Percentiles rank a stretch among this genome's conserved stretches.
Conservation (phyloP, 2,888 invertebrate species). For the Acrobasis repandana region DNA sequence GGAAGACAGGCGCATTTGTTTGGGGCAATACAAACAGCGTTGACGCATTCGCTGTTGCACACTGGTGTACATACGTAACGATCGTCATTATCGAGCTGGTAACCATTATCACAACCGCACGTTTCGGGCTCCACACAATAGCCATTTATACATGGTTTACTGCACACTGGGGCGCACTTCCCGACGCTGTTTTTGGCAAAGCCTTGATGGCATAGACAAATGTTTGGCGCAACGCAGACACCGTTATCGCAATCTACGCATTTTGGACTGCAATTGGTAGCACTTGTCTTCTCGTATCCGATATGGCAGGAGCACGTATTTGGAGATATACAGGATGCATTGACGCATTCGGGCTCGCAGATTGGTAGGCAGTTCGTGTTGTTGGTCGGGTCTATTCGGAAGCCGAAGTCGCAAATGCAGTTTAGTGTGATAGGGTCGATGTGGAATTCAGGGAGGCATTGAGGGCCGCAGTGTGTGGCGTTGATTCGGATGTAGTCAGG, state of each 20-base stretch:
- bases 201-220: slow-evolving; percentile 62
- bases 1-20: slow-evolving; percentile 38
- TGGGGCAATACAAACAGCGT: slow-evolving; percentile 41
- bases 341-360: slow-evolving; percentile 48
- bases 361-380: slow-evolving; percentile 35
- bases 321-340: slow-evolving; percentile 51
- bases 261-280: slow-evolving; percentile 32
- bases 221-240: slow-evolving; percentile 56
- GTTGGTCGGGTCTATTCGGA: slow-evolving; percentile 1
- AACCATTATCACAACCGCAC: slow-evolving; percentile 20
- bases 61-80: slow-evolving; percentile 34
- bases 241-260: slow-evolving; percentile 54
- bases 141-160: slow-evolving; percentile 57
- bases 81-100: slow-evolving; percentile 25
- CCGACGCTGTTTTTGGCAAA: slow-evolving; percentile 42
- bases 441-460: slow-evolving; percentile 20
- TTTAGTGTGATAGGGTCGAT: slow-evolving; percentile 14
- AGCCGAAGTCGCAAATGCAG: slow-evolving; percentile 15
- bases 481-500: slow-evolving; percentile 21
- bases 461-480: slow-evolving; percentile 28
- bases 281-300: slow-evolving; percentile 38
- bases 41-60: slow-evolving; percentile 36
- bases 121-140: slow-evolving; percentile 17
- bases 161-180: slow-evolving; percentile 34
- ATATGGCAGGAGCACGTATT: slow-evolving; percentile 56